Base-by-base conservation (phyloP, 2,888 invertebrate genomes). In the Drosophila anceps region DNA sequence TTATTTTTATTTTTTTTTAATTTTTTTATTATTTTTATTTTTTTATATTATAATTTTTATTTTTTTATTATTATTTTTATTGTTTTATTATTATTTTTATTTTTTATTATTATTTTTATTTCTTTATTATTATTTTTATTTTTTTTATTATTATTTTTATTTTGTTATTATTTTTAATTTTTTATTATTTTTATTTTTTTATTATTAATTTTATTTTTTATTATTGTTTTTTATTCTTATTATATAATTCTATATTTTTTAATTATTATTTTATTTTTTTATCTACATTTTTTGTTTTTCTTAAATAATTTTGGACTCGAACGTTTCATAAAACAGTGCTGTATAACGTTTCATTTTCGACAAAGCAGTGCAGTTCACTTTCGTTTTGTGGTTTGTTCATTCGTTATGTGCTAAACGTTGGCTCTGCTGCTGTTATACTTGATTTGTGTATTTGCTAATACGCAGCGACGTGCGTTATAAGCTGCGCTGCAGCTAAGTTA, bases 321-420 rank as follows among this genome's bases (percentile, higher is more conserved):
- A 50, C 70, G 29, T 10, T 0, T 6, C 0, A 2, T 1, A 9
- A 18, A 12, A 6, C 15, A 71, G 73, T 73, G 72, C 4, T 71
- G 64, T 5, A 4, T 4, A 64, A 57, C 10, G 5, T 2, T 31
- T 10, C 0, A 55, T 18, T 33, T 9, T 6, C 4, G 3, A 43
- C 15, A 9, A 55, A 57, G 57, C 46, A 46, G 46, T 59, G 57
- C 46, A 46, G 46, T 59, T 35, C 29, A 54, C 0, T 13, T 44
- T 3, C 3, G 5, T 15, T 24, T 7, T 10, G 10, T 1, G n/a
- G 12, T 29, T 55, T 9, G 9, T 6, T 15, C n/a, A 3, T 29
- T 57, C 37, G 50, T 54, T 33, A 33, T 44, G 31, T 53, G 50
- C 9, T 24, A 8, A 24, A n/a, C 10, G 12, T 6, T 24, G 10